Base-by-base conservation (phyloP, 2,797 vertebrate species). In the Sebastes oblongus region DNA sequence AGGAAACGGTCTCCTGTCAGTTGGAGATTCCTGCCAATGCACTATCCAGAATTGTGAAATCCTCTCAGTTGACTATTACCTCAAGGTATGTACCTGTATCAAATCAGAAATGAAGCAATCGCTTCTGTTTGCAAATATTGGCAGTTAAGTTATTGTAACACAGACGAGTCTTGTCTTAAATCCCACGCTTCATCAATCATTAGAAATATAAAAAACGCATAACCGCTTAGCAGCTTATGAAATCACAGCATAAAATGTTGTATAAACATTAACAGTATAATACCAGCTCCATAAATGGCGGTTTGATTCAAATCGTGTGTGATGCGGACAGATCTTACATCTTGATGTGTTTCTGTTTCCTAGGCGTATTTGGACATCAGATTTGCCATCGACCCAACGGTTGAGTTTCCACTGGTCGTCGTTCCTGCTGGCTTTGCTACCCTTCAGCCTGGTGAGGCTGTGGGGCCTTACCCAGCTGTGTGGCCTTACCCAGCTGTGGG, bases 41-140 rank as follows among this genome's bases (percentile, higher is more conserved):
- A 96, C 93, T 3, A 89, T 98, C 73, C 88, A 94, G 0, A 96
- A 97, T 77, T 98, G 97, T 90, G 96, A 96, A 46, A 96, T 98
- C 87, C 92, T 99, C 74, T 95, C 95, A 66, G 94, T 97, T 87
- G 93, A 96, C 24, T 96, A 97, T 89, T 92, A 92, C 13, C 42
- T 98, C 27, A 98, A 97, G 97, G 97, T 94, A 86, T 60, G 74
- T 73, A 12, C n/a, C n/a, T n/a, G n/a, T n/a, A 16, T 54, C 55
- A 78, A 11, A 7, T 59, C 5, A 39, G 1, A 3, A 72, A 61
- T 14, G 2, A 68, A 68, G 6, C 0, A 13, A n/a, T 5, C 58
- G 6, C 20, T 39, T 56, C 22, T 55, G 4, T 69, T 78, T 56
- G 18, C 25, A 22, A 64, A 32, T 8, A 78, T 24, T 74, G 34